Evolutionary conservation across 2,888 invertebrate genomes (phyloP), one percentile per base, ranked within the genome.

Genomic region (Ormyrus pomaceus): DNA sequence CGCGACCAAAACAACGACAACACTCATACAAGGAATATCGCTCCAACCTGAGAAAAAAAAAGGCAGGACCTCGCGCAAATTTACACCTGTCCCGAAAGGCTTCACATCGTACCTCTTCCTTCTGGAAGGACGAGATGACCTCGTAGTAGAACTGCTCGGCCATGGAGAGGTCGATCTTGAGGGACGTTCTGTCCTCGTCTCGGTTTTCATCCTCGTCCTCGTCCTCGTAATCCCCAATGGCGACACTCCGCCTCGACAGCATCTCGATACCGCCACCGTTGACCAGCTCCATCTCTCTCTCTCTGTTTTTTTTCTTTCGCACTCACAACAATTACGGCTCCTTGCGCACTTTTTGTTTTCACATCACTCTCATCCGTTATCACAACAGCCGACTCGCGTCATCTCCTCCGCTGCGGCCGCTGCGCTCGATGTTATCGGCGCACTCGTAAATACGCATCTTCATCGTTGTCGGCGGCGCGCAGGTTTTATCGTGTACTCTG

Each of bases 61-160:
- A 72, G 6, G 7, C 45, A n/a, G 46, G 34, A 34, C 34, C 34
- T 34, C 34, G 34, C 34, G 34, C 34, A 34, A 34, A 34, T 34
- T 34, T 34, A 34, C 34, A 34, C 34, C 34, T 34, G 34, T 34
- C 34, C 34, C 4, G 34, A 9, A 62, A 62, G 3, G 34, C 1
- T 1, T 7, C n/a, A 1, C 34, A n/a, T 9, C 56, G 56, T 82
- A 90, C 90, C 90, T 90, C 89, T 81, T 90, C 90, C 82, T 89
- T 87, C 78, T 90, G 89, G 82, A 90, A 90, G 71, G 89, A 89
- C 80, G 90, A 90, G 81, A 90, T 88, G 84, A 90, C 89, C 84
- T 90, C 90, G 86, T 90, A 90, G 87, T 90, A 90, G 86, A 90
- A 89, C 82, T 90, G 87, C 82, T 90, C 90, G 66, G 88, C 90